Percentiles rank a stretch among this genome's conserved stretches.
Conservation (phyloP, 1,140 invertebrate species). For the Anadara kagoshimensis region DNA sequence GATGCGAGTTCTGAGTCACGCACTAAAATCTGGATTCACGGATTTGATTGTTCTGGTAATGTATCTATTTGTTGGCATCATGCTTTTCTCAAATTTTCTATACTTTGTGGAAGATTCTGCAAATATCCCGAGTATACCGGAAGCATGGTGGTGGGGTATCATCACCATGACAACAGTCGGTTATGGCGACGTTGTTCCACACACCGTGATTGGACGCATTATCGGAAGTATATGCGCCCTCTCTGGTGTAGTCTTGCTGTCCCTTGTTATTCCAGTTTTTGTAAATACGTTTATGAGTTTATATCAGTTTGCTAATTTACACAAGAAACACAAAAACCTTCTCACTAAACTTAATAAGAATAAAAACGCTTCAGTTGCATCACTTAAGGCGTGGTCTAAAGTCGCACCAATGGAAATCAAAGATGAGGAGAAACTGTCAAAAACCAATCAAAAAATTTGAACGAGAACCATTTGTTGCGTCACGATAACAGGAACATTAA, state of each 20-base stretch:
- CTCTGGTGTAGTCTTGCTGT: constrained; percentile 30
- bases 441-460: too few species aligned
- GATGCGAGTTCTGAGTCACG: constrained; percentile 26
- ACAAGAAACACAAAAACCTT: too few species aligned
- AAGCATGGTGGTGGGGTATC: constrained; percentile 37
- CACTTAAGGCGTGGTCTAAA: too few species aligned
- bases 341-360: too few species aligned
- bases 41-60: constrained; percentile 30
- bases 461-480: too few species aligned
- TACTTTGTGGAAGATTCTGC: constrained; percentile 23
- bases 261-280: constrained; percentile 37
- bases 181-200: constrained; percentile 33
- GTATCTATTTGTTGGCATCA: constrained; percentile 25
- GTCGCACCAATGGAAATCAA: too few species aligned
- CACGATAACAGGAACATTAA: too few species aligned
- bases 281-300: constrained; percentile 31
- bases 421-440: too few species aligned
- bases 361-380: too few species aligned
- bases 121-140: constrained; percentile 22
- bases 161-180: constrained; percentile 42
- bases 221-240: constrained; percentile 28
- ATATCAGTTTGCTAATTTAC: constrained; percentile 3
- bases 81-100: constrained; percentile 36
- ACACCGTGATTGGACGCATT: constrained; percentile 18
- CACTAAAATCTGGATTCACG: constrained; percentile 6